These are phyloP conservation scores for Porites rus DNA, from an alignment of 92 coral and sea anemone species.

Conservation along the genomic window DNA sequence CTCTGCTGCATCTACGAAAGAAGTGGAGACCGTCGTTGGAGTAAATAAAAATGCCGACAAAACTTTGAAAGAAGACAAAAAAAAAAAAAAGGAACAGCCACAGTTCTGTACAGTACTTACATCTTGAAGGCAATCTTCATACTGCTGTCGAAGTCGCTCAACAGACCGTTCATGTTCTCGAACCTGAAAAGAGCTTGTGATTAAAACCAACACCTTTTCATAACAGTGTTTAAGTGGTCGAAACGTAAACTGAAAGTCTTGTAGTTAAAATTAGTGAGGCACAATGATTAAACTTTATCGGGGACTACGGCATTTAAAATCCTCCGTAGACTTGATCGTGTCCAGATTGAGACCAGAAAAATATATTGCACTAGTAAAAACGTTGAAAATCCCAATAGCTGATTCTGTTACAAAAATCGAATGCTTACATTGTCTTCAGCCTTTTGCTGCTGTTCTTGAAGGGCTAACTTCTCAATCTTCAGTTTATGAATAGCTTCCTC, in stretches of 20 bases:
- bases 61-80: neutral
- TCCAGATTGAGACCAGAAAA: too few species aligned
- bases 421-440: conserved; percentile 82
- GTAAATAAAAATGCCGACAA: neutral
- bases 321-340: too few species aligned
- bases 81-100: neutral
- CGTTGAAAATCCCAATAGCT: too few species aligned
- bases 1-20: conserved; percentile 84
- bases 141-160: conserved; percentile 84
- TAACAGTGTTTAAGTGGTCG: too few species aligned
- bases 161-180: conserved; percentile 91
- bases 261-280: too few species aligned
- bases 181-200: conserved; percentile 54
- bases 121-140: conserved; percentile 95
- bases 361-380: too few species aligned
- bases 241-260: too few species aligned
- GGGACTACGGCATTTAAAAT: too few species aligned
- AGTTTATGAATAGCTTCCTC: conserved; percentile 97
- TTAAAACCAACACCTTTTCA: too few species aligned
- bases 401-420: too few species aligned
- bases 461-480: conserved; percentile 89
- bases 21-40: neutral
- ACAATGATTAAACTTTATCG: too few species aligned
- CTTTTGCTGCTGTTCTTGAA: conserved; percentile 91
- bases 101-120: conserved; percentile 45